Evolutionary conservation across 2,888 invertebrate species (phyloP).

Genomic region (Pandemis heparana): DNA sequence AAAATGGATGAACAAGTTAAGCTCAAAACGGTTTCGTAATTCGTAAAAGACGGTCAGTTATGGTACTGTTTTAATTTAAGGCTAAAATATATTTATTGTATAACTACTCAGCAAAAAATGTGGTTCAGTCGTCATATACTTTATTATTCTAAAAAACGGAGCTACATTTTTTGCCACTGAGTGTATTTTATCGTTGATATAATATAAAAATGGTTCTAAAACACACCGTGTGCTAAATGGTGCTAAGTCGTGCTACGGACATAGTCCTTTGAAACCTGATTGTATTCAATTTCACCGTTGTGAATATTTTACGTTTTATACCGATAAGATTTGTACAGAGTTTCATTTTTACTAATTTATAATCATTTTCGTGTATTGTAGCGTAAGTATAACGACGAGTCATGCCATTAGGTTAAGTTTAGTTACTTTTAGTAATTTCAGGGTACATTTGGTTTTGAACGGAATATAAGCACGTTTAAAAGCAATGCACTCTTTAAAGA

Average conservation of each 20-base stretch:
- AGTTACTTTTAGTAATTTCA: slow-evolving; percentile 53
- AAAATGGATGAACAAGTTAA: background rate
- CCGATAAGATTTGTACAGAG: slow-evolving; percentile 77
- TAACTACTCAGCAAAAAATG: slow-evolving; percentile 11
- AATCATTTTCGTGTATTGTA: slow-evolving; percentile 56
- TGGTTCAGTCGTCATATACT: background rate
- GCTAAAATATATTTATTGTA: slow-evolving; percentile 20
- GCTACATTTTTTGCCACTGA: slow-evolving; percentile 12
- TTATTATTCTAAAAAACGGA: background rate
- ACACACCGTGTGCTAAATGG: slow-evolving; percentile 63
- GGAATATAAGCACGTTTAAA: background rate
- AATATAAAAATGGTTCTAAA: slow-evolving; percentile 50
- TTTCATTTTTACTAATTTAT: slow-evolving; percentile 55
- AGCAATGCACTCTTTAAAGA: slow-evolving; percentile 1
- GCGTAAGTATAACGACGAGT: slow-evolving; percentile 76
- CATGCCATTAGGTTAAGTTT: slow-evolving; percentile 82
- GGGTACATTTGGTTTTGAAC: slow-evolving; percentile 18
- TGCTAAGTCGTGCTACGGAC: slow-evolving; percentile 83
- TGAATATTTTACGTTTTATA: slow-evolving; percentile 68
- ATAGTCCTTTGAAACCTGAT: slow-evolving; percentile 75
- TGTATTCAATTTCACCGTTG: slow-evolving; percentile 69
- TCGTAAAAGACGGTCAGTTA: slow-evolving; percentile 35
- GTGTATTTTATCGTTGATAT: slow-evolving; percentile 31
- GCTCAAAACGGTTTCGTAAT: slow-evolving; percentile 25
- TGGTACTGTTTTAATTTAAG: slow-evolving; percentile 36